Percentiles rank a stretch among this genome's conserved stretches.
Conservation (phyloP, 2,888 invertebrate species). For the Rugalucina vietnamica region DNA sequence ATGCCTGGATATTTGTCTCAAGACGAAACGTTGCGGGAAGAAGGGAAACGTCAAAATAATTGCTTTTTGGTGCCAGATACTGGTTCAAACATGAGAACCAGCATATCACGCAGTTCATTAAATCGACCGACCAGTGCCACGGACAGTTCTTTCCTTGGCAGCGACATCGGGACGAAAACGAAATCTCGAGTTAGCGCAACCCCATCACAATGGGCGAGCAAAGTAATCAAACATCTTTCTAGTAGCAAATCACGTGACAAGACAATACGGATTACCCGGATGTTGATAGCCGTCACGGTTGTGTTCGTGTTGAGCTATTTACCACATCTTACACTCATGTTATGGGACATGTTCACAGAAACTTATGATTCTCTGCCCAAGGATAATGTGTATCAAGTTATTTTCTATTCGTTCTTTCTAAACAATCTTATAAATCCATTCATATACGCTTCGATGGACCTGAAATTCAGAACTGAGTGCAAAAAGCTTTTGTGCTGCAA, state of each 20-base stretch:
- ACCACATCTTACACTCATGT: constrained; percentile 47
- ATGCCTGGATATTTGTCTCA: not conserved
- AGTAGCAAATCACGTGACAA: constrained; percentile 35
- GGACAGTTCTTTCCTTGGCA: not conserved
- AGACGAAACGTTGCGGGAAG: no score
- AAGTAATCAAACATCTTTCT: constrained; percentile 36
- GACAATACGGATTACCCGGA: constrained; percentile 55
- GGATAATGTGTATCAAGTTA: constrained; percentile 50
- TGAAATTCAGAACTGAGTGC: constrained; percentile 48
- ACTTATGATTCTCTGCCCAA: constrained; percentile 33
- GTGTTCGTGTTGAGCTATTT: constrained; percentile 52
- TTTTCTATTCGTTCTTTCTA: constrained; percentile 57
- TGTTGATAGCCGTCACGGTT: constrained; percentile 51
- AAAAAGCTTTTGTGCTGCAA: constrained; percentile 23
- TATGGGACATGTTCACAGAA: constrained; percentile 39
- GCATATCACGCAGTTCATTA: no score
- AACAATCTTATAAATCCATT: constrained; percentile 59
- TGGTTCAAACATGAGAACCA: no score
- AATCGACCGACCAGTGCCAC: not conserved
- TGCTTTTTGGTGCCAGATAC: no score
- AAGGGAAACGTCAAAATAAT: no score
- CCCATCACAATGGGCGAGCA: constrained; percentile 33
- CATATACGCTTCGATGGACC: constrained; percentile 57
- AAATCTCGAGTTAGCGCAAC: constrained; percentile 18
- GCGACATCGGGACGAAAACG: not conserved